Conservation (phyloP, 2,797 vertebrate genomes). For the Heliangelus exortis region DNA sequence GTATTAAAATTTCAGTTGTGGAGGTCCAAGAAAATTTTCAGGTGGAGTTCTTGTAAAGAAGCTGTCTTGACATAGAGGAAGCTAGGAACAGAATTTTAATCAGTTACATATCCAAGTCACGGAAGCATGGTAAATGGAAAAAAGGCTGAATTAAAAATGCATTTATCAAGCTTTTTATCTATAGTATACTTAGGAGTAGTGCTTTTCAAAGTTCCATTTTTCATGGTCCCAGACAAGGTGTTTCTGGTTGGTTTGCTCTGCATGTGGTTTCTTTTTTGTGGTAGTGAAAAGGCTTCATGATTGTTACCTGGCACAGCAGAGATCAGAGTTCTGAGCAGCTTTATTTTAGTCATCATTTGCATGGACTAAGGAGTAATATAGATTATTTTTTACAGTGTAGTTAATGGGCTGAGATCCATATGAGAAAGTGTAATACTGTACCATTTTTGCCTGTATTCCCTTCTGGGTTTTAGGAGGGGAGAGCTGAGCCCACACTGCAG, state of each 20-base stretch:
- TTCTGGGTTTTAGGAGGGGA: not conserved
- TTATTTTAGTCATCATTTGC: not conserved
- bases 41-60: not conserved
- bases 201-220: not conserved
- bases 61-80: not conserved
- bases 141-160: not conserved
- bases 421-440: not conserved
- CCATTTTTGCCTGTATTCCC: not conserved
- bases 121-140: not conserved
- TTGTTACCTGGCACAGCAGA: not conserved
- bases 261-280: not conserved
- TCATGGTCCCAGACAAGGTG: not conserved
- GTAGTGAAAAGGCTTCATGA: not conserved
- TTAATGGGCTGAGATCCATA: not conserved
- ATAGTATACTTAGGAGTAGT: not conserved
- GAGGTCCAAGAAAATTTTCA: not conserved
- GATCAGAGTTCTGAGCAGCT: not conserved
- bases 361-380: not conserved
- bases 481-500: not conserved
- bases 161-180: not conserved
- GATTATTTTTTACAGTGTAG: not conserved
- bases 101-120: not conserved
- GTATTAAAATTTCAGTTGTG: not conserved
- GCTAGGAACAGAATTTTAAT: not conserved
- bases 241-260: not conserved